Evolutionary conservation across 2,113 vertebrate genomes (phyloP).

Genomic region (Bostrychus sinensis): DNA sequence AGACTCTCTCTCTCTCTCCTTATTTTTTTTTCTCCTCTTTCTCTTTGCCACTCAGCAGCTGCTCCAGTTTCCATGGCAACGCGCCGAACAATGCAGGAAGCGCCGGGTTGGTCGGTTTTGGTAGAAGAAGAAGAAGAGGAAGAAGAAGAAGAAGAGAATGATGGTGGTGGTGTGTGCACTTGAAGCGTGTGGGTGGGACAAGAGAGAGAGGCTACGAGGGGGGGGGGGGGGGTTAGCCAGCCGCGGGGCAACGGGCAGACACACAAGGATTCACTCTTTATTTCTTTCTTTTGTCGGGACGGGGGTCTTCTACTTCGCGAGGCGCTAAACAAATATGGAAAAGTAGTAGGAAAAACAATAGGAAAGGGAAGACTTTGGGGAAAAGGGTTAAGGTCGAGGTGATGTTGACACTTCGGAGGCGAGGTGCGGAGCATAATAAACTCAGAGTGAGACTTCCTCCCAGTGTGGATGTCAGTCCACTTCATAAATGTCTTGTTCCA

Average conservation of each 20-base stretch:
- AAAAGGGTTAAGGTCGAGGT: conserved; percentile 3
- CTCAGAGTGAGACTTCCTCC: too few species aligned
- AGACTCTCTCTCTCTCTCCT: conserved; percentile 75
- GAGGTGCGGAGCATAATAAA: too few species aligned
- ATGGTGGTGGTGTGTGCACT: too few species aligned
- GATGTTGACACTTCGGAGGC: not conserved
- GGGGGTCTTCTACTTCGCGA: conserved; percentile 51
- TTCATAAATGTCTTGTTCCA: too few species aligned
- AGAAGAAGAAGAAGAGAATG: conserved; percentile 47
- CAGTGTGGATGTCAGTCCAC: too few species aligned
- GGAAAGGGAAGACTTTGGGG: not conserved
- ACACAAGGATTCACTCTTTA: conserved; percentile 65
- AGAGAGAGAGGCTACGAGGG: conserved; percentile 67
- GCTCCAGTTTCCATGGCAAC: conserved; percentile 90
- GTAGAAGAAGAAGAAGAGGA: conserved; percentile 44
- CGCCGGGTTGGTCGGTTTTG: conserved; percentile 64
- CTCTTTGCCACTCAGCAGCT: conserved; percentile 91
- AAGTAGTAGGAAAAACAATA: conserved; percentile 28
- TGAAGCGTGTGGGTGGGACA: conserved; percentile 66
- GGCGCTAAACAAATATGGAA: conserved; percentile 51
- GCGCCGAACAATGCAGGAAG: conserved; percentile 85
- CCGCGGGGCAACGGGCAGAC: conserved; percentile 66
- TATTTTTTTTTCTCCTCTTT: conserved; percentile 25
- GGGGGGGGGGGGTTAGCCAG: conserved; percentile 42
- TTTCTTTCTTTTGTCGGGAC: conserved; percentile 74